Percentiles rank a stretch among this genome's conserved stretches.
phyloP scores from a whole-genome alignment of 2,797 vertebrate genomes.

The Apodemus agrarius region DNA sequence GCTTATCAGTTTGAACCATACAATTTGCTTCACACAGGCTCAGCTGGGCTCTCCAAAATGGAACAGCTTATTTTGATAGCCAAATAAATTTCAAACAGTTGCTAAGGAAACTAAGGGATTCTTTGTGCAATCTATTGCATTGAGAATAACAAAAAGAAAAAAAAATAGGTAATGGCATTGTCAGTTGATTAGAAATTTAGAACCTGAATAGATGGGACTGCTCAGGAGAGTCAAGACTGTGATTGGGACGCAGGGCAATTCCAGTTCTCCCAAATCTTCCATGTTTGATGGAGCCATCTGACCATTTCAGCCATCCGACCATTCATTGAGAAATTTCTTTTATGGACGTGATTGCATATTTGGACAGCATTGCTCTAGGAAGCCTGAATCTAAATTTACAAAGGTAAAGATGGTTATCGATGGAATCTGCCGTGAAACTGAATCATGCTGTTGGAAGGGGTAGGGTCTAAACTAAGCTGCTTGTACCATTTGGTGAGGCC shows the following conservation, averaged over 20 bases:
- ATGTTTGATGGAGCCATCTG: constrained; percentile 1
- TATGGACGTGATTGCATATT: constrained; percentile 21
- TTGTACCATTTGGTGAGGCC: background rate
- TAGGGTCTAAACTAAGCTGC: background rate
- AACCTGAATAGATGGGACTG: background rate
- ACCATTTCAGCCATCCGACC: constrained; percentile 5
- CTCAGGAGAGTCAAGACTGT: constrained; percentile 22
- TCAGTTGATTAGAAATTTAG: constrained; percentile 60
- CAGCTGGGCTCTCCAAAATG: constrained; percentile 76
- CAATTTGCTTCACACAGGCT: constrained; percentile 72
- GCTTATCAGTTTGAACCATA: constrained; percentile 77
- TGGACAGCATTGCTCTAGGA: constrained; percentile 27
- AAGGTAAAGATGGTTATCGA: constrained; percentile 29
- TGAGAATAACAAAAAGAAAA: constrained; percentile 76
- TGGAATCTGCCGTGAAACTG: constrained; percentile 33
- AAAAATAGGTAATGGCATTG: background rate
- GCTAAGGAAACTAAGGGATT: constrained; percentile 84
- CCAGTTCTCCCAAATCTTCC: constrained; percentile 11
- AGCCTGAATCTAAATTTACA: constrained; percentile 50
- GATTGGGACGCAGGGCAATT: background rate
- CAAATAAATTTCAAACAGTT: constrained; percentile 84
- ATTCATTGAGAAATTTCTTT: constrained; percentile 56
- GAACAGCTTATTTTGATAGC: constrained; percentile 83
- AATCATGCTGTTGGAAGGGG: background rate
- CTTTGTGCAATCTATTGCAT: constrained; percentile 71